These are phyloP conservation scores for Meiosimyza platycephala DNA, from an alignment of 2,888 invertebrate genomes.

Conservation along the genomic window DNA sequence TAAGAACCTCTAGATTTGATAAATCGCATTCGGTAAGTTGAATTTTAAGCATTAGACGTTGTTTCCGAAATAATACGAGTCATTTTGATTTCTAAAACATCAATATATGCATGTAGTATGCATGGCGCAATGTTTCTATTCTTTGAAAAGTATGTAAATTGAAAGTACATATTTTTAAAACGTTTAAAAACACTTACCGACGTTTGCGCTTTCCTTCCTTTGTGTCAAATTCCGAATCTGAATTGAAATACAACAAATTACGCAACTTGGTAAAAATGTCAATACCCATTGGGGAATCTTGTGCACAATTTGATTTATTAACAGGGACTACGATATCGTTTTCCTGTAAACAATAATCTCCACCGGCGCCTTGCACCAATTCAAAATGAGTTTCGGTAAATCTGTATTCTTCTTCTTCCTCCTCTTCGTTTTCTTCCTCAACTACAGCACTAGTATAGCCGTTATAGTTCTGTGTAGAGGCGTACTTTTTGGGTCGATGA, in stretches of 20 bases:
- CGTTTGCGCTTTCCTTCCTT: constrained; percentile 50
- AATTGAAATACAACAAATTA: constrained; percentile 42
- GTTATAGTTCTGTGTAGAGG: constrained; percentile 1
- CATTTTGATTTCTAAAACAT: too few relatives aligned
- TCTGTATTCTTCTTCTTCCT: constrained; percentile 1
- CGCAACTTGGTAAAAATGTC: constrained; percentile 53
- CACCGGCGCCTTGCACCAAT: constrained; percentile 37
- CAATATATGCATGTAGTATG: too few relatives aligned
- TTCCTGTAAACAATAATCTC: constrained; percentile 37
- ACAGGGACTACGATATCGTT: constrained; percentile 19
- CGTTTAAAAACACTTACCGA: constrained; percentile 43
- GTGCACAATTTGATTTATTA: constrained; percentile 5
- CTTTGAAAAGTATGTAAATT: too few relatives aligned
- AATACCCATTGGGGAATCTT: constrained; percentile 59
- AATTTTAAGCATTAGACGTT: too few relatives aligned
- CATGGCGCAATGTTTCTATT: too few relatives aligned
- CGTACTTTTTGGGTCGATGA: constrained; percentile 11
- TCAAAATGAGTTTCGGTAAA: constrained; percentile 12
- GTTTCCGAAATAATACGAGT: too few relatives aligned
- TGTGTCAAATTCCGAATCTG: constrained; percentile 45
- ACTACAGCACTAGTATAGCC: not conserved
- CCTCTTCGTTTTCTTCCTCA: not conserved
- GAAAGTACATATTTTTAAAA: too few relatives aligned
- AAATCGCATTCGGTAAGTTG: too few relatives aligned
- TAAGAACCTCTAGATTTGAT: too few relatives aligned